Conservation (phyloP, 2,113 vertebrate genomes). For the Clarias macrocephalus region DNA sequence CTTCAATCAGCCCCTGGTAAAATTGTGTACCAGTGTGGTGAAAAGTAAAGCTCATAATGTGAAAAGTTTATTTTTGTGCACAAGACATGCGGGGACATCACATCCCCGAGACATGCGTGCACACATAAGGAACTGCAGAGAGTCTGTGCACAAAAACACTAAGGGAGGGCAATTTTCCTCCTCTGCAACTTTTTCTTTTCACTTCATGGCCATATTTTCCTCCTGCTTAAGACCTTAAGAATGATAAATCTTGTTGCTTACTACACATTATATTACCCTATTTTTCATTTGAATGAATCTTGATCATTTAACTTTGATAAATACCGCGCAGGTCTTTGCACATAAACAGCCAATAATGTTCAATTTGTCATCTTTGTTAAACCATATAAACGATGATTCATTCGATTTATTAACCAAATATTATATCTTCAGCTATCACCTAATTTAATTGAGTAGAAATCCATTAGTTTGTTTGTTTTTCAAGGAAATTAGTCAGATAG, state of each 20-base stretch:
- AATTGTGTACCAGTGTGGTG: neutral
- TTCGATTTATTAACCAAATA: conserved; percentile 1
- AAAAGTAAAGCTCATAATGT: neutral
- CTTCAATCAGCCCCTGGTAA: neutral
- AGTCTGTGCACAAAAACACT: neutral
- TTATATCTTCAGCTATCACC: neutral
- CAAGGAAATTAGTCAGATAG: too few species aligned
- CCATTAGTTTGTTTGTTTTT: too few species aligned
- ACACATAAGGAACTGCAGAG: neutral
- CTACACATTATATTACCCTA: neutral
- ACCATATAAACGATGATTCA: conserved; percentile 8
- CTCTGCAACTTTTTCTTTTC: neutral
- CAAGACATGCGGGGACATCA: neutral
- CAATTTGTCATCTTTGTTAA: conserved; percentile 22
- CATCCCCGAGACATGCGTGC: neutral
- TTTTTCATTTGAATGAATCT: neutral
- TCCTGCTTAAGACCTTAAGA: neutral
- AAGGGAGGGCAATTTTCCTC: neutral
- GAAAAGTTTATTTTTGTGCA: neutral
- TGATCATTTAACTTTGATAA: neutral
- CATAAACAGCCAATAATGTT: neutral
- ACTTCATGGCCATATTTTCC: neutral
- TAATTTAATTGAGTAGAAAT: too few species aligned
- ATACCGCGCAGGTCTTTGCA: neutral
- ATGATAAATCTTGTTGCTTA: neutral